phyloP scores from a whole-genome alignment of 1,140 invertebrate genomes.

The Hycleus phaleratus region DNA sequence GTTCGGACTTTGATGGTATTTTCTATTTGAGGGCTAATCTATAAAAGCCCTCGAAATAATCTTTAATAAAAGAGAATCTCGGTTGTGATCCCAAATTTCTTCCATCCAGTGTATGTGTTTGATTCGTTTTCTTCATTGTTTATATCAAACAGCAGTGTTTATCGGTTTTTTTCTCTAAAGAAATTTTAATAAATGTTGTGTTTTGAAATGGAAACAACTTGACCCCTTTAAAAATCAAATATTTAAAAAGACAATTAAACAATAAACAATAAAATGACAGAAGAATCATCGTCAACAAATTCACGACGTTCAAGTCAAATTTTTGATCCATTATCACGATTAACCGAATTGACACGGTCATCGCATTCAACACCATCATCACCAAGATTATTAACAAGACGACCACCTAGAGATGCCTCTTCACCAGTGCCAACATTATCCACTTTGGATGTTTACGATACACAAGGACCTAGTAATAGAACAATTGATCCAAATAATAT shows the following conservation, averaged over 20 bases:
- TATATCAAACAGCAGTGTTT: background rate
- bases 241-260: background rate
- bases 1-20: slow-evolving; percentile 15
- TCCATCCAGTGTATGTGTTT: slow-evolving; percentile 18
- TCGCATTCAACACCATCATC: slow-evolving; percentile 57
- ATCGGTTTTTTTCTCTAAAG: too few relatives aligned
- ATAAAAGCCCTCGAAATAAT: background rate
- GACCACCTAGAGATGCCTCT: slow-evolving; percentile 28
- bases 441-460: slow-evolving; percentile 38
- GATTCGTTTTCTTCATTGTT: background rate
- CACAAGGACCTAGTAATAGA: slow-evolving; percentile 29
- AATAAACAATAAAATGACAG: slow-evolving; percentile 15
- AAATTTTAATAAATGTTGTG: slow-evolving; percentile 5
- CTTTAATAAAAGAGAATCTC: slow-evolving; percentile 5
- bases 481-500: slow-evolving; percentile 42
- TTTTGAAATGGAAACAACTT: slow-evolving; percentile 27
- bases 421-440: slow-evolving; percentile 40
- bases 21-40: background rate
- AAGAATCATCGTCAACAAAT: slow-evolving; percentile 17
- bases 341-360: slow-evolving; percentile 49
- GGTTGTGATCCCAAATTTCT: slow-evolving; percentile 20
- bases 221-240: slow-evolving; percentile 1
- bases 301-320: slow-evolving; percentile 59
- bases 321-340: slow-evolving; percentile 64
- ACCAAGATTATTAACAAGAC: slow-evolving; percentile 57